These are phyloP conservation scores for Clarias laeviceps DNA, from an alignment of 2,797 vertebrate species.

Conservation along the genomic window DNA sequence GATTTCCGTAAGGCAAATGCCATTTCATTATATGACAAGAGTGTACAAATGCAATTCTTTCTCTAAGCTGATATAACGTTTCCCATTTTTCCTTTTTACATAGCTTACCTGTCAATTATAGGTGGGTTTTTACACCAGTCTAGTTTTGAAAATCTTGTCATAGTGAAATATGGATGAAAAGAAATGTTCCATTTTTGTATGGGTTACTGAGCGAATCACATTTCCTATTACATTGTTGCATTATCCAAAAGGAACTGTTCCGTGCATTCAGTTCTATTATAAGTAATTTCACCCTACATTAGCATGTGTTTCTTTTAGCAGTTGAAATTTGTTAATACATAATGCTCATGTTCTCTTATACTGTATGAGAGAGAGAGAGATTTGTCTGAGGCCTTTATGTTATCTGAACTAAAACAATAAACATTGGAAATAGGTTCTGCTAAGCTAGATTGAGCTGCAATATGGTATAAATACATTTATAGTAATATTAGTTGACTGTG, in stretches of 20 bases:
- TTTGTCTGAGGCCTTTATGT: neutral
- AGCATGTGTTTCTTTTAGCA: slow-evolving; percentile 44
- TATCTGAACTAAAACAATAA: neutral
- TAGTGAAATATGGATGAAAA: neutral
- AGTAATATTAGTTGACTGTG: neutral
- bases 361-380: neutral
- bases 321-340: slow-evolving; percentile 45
- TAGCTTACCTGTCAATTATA: neutral
- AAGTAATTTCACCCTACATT: slow-evolving; percentile 47
- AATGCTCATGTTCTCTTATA: slow-evolving; percentile 10
- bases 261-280: slow-evolving; percentile 12
- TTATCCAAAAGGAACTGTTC: slow-evolving; percentile 41
- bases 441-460: neutral
- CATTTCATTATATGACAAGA: neutral
- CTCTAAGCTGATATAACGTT: neutral
- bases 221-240: slow-evolving; percentile 10
- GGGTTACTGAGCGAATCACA: slow-evolving; percentile 17
- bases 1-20: neutral
- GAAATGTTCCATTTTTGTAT: neutral
- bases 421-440: neutral
- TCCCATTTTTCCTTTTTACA: neutral
- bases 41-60: too few relatives aligned
- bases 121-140: too few relatives aligned
- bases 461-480: neutral
- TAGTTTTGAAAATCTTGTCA: neutral